These are phyloP conservation scores for Villa cingulata DNA, from an alignment of 2,888 invertebrate genomes.

Conservation along the genomic window DNA sequence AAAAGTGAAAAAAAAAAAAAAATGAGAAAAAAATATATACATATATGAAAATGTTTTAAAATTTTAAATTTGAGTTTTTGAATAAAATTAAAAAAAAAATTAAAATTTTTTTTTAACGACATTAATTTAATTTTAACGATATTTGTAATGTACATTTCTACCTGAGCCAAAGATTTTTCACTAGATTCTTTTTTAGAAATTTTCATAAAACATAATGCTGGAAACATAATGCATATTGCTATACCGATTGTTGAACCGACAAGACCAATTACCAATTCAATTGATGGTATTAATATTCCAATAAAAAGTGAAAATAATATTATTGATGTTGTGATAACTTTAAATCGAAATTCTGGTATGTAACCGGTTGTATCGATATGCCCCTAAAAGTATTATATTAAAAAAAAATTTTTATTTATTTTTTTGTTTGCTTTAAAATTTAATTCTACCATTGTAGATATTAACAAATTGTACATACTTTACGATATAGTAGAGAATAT, in stretches of 20 bases:
- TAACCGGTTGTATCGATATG: constrained; percentile 55
- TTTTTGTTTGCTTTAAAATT: not conserved
- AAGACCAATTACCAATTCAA: constrained; percentile 84
- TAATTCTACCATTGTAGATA: not conserved
- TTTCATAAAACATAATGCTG: constrained; percentile 76
- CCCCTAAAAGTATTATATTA: constrained; percentile 38
- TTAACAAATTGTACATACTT: constrained; percentile 39
- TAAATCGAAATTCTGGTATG: constrained; percentile 75
- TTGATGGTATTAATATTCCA: constrained; percentile 82
- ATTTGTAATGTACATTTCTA: too few species aligned
- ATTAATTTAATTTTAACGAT: too few species aligned
- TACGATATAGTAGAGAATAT: constrained; percentile 76
- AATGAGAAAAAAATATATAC: not conserved
- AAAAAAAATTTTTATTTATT: too few species aligned
- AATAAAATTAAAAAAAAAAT: not conserved
- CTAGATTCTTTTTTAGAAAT: constrained; percentile 73
- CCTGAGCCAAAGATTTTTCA: constrained; percentile 71
- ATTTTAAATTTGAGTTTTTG: too few species aligned
- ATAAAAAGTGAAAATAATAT: constrained; percentile 60
- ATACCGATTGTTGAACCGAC: constrained; percentile 93
- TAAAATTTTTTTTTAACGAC: too few species aligned
- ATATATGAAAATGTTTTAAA: not conserved
- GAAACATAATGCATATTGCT: constrained; percentile 83
- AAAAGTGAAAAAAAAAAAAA: constrained; percentile 20
- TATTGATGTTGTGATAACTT: constrained; percentile 66